Evolutionary conservation across 2,888 invertebrate genomes (phyloP), one percentile per base, ranked within the genome.

Genomic region (Automeris io): DNA sequence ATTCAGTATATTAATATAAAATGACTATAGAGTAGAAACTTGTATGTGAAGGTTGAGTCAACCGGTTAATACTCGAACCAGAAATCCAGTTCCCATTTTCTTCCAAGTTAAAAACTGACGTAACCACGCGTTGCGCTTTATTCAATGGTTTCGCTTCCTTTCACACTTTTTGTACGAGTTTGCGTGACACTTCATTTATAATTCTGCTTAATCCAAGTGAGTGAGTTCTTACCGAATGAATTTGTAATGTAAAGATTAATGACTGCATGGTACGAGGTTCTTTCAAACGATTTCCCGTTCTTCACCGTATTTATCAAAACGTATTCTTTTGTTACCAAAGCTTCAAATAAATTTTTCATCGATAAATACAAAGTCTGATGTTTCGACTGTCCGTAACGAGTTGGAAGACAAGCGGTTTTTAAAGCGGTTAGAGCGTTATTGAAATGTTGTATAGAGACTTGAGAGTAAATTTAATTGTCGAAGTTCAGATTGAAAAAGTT

Each of bases 401-500:
- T 18, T 32, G 23, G 23, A 36, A 37, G 18, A 37, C 31, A 23
- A 37, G 32, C 32, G 31, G 6, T 13, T n/a, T 23, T 51, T 54
- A 58, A 66, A 70, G n/a, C 69, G 61, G 67, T 64, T 61, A 65
- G 60, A 61, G 61, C 67, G 61, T 74, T 75, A 78, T 78, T 78
- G 77, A 81, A 82, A 79, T 75, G 70, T 75, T 75, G 72, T 70
- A 68, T 76, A 69, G 63, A 66, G 68, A 70, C 74, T 70, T 69
- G 58, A 54, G 63, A 72, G 70, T 75, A 77, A 78, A 83, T 81
- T 81, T 81, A 82, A 82, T 83, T 83, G 81, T 76, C 67, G 68
- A 82, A 83, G 82, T 83, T 83, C 65, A 70, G 76, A 83, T 83
- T 83, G 80, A 83, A 83, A 83, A 83, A 83, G 83, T 83, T 83